Evolutionary conservation across 2,888 invertebrate species (phyloP).

Genomic region (Meloe dianella): DNA sequence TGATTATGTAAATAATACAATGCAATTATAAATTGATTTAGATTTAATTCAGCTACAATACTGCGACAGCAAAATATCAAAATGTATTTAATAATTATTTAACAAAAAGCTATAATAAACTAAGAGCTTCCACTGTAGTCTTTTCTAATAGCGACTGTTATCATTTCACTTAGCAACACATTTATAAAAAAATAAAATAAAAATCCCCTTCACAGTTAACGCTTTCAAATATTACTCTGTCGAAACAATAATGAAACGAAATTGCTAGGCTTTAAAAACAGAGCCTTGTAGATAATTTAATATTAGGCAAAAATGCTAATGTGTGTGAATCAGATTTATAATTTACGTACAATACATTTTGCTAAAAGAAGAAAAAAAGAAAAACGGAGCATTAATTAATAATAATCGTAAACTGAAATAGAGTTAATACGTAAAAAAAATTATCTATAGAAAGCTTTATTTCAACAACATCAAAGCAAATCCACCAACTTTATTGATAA

Average conservation of each 20-base stretch:
- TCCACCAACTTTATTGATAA: not conserved
- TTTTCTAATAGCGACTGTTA: not conserved
- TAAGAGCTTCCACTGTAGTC: not conserved
- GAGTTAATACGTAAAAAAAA: not conserved
- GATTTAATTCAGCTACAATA: not conserved
- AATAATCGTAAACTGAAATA: not conserved
- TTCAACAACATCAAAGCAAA: conserved; percentile 5
- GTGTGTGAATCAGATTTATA: not conserved
- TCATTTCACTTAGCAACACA: not conserved
- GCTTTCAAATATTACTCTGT: not conserved
- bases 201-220: not conserved
- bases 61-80: not conserved
- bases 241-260: not conserved
- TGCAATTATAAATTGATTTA: not conserved
- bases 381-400: not conserved
- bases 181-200: conserved; percentile 3
- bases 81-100: not conserved
- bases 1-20: not conserved
- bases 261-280: not conserved
- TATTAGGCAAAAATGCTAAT: not conserved
- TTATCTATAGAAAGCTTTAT: not conserved
- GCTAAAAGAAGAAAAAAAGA: not conserved
- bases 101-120: not conserved
- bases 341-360: not conserved
- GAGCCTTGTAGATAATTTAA: not conserved